Conservation (phyloP, 2,797 vertebrate genomes). For the Acrossocheilus wenchowensis region DNA sequence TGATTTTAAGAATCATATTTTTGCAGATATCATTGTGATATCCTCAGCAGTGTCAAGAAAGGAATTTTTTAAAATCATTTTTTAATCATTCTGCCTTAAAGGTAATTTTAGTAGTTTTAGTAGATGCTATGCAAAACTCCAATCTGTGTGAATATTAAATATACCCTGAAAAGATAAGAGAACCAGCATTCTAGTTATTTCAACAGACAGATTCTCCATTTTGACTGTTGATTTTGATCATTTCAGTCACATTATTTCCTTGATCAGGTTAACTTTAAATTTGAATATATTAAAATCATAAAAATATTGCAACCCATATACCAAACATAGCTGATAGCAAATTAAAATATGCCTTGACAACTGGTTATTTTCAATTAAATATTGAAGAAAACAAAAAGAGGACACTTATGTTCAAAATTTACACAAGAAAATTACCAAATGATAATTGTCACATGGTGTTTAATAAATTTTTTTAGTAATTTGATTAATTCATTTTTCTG, state of each 20-base stretch:
- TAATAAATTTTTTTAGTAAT: too few relatives aligned
- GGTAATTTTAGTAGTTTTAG: background rate
- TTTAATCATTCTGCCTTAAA: background rate
- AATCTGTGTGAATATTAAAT: background rate
- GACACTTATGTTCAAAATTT: too few relatives aligned
- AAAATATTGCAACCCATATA: background rate
- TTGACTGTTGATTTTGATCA: background rate
- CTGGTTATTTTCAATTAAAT: too few relatives aligned
- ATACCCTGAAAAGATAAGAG: background rate
- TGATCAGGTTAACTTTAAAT: background rate
- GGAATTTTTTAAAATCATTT: background rate
- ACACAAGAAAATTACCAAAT: too few relatives aligned
- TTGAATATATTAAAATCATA: background rate
- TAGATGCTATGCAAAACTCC: background rate
- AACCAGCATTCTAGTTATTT: background rate
- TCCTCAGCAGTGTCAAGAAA: too few relatives aligned
- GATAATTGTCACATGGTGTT: too few relatives aligned
- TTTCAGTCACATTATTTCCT: background rate
- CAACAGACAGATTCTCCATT: background rate
- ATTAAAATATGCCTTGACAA: background rate
- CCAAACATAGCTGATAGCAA: background rate
- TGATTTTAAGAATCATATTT: background rate
- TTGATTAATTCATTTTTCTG: background rate
- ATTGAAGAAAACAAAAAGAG: too few relatives aligned
- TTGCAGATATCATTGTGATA: background rate